A percentile compares a stretch with the other conserved stretches of the same genome.
Conservation (phyloP, 2,888 invertebrate species). For the Dasysyrphus tricinctus region DNA sequence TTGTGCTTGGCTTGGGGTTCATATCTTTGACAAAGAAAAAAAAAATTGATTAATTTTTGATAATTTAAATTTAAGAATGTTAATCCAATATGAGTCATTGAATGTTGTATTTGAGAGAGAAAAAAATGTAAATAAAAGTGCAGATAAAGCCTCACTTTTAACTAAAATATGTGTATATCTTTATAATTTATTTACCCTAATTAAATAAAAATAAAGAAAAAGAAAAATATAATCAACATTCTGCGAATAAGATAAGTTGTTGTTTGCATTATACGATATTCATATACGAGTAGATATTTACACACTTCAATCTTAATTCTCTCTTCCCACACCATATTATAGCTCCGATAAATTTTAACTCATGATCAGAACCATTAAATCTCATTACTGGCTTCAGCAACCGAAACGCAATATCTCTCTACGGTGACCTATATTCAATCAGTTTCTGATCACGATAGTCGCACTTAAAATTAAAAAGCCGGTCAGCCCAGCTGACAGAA, state of each 20-base stretch:
- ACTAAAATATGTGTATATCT: slow-evolving; percentile 5
- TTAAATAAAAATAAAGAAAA: slow-evolving; percentile 26
- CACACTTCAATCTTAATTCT: not conserved
- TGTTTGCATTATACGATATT: not conserved
- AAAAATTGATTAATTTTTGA: not conserved
- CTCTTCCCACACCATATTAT: slow-evolving; percentile 56
- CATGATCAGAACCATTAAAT: slow-evolving; percentile 52
- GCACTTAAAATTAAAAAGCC: slow-evolving; percentile 7
- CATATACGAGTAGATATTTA: not conserved
- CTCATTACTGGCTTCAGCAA: slow-evolving; percentile 58
- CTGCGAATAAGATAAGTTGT: slow-evolving; percentile 39
- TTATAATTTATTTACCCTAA: slow-evolving; percentile 50
- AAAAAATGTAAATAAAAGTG: not conserved
- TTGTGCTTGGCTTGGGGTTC: not conserved
- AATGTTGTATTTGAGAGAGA: not conserved
- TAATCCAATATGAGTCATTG: not conserved
- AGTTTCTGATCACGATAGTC: slow-evolving; percentile 49
- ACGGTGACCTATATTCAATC: slow-evolving; percentile 56
- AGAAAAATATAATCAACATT: slow-evolving; percentile 37
- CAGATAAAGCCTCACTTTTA: slow-evolving; percentile 30
- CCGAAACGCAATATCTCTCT: slow-evolving; percentile 60
- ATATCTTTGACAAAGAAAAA: slow-evolving; percentile 5
- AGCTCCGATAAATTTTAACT: slow-evolving; percentile 14
- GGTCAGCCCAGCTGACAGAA: slow-evolving; percentile 40
- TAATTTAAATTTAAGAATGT: slow-evolving; percentile 1